Evolutionary conservation across 2,888 invertebrate genomes (phyloP), one percentile per base, ranked within the genome.

Genomic region (Laspeyria flexula): DNA sequence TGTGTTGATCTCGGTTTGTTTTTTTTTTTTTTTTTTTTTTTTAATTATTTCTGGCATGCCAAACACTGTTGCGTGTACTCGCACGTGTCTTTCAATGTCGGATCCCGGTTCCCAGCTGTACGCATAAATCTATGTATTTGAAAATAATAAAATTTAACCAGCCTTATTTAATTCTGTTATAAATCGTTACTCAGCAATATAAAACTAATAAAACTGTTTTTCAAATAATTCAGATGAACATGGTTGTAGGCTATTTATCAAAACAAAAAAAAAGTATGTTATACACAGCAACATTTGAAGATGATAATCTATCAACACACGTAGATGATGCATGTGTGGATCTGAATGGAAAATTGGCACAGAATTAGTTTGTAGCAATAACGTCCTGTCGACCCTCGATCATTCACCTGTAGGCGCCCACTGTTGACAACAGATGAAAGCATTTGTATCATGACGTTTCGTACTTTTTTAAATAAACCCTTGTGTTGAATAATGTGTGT

Each of bases 261-360:
- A n/a, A 7, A 11, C 11, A 25, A 45, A 39, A 30, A 39, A 16
- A 33, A 33, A 21, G 25, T 29, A 42, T 18, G 15, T 16, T 12
- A 29, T 23, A 42, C 11, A 12, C 15, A 43, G 27, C 38, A 15
- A 38, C 31, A 47, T 55, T 55, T 49, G 29, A 40, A 41, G 55
- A 44, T 35, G 53, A 57, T 60, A 73, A 77, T 79, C 72, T 57
- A 67, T 83, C 81, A 76, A 71, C 77, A 51, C 46, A 50, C 46
- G 48, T 25, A 58, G 55, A 66, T 60, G 65, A 67, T 60, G 60
- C 58, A 52, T 25, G 50, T 50, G 45, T 53, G 41, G 51, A 61
- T 43, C 58, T 65, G 43, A 59, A 52, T 64, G 62, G 46, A 59
- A 27, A 77, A 63, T 81, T 81, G 83, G 81, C 81, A 77, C 72